Conservation (phyloP, 2,113 vertebrate genomes). For the Microcebus murinus region DNA sequence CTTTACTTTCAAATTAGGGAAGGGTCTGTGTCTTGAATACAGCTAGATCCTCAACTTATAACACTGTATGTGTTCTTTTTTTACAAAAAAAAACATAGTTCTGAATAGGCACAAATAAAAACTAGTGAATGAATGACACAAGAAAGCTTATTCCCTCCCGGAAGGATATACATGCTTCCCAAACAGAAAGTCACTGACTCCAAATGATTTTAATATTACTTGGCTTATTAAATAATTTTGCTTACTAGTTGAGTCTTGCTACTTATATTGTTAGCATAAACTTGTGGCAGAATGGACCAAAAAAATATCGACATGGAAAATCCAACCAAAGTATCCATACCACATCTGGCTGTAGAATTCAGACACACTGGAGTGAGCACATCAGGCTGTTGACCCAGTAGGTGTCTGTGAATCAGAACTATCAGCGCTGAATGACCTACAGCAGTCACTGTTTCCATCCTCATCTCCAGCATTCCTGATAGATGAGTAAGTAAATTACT, state of each 20-base stretch:
- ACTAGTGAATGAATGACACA: not conserved
- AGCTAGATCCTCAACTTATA: not conserved
- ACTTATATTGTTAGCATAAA: not conserved
- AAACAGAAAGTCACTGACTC: not conserved
- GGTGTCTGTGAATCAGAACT: not conserved
- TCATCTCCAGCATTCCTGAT: not conserved
- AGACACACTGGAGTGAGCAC: not conserved
- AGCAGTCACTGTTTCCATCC: not conserved
- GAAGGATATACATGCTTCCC: not conserved
- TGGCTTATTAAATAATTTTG: constrained; percentile 17
- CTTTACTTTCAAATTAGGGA: constrained; percentile 4
- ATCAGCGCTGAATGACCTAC: not conserved
- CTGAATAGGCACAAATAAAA: not conserved
- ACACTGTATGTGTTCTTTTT: not conserved
- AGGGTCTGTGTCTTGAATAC: not conserved
- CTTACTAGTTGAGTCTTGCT: not conserved
- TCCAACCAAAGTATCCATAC: not conserved
- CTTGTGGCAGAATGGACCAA: not conserved
- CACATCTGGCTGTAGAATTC: not conserved
- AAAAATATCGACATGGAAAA: constrained; percentile 39
- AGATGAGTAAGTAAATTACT: constrained; percentile 5
- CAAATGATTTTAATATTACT: not conserved
- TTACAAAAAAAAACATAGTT: not conserved
- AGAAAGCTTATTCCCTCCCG: not conserved
- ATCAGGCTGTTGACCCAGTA: not conserved